Conservation (phyloP, 2,113 vertebrate genomes). For the Daphoenositta chrysoptera region DNA sequence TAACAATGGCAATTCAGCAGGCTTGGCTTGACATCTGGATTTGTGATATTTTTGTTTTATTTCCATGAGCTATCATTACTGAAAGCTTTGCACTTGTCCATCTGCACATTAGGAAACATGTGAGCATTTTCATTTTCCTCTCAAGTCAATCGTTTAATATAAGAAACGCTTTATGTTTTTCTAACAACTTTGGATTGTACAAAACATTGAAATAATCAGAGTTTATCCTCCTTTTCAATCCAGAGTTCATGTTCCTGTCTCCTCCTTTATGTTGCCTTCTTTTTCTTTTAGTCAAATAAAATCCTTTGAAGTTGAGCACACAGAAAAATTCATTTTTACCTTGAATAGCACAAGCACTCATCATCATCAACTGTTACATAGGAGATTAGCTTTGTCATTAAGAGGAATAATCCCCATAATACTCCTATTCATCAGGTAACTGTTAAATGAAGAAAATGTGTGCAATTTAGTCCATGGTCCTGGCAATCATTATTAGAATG, state of each 20-base stretch:
- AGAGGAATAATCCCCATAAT: slow-evolving; percentile 55
- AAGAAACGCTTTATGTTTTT: slow-evolving; percentile 51
- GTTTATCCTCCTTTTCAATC: slow-evolving; percentile 55
- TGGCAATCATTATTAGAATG: slow-evolving; percentile 20
- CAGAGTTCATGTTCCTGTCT: slow-evolving; percentile 23
- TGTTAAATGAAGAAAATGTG: slow-evolving; percentile 56
- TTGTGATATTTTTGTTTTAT: not conserved
- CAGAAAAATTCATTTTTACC: slow-evolving; percentile 20
- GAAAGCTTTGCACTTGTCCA: slow-evolving; percentile 38
- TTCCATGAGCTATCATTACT: slow-evolving; percentile 23
- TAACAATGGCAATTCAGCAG: not conserved
- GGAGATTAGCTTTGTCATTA: slow-evolving; percentile 68
- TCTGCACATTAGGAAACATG: not conserved
- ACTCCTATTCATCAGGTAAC: slow-evolving; percentile 60
- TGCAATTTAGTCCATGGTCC: slow-evolving; percentile 11
- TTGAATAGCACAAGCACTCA: slow-evolving; percentile 52
- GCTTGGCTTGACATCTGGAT: not conserved
- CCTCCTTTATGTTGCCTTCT: not conserved
- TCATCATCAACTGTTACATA: slow-evolving; percentile 45
- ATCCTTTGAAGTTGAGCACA: slow-evolving; percentile 28
- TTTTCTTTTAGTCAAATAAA: slow-evolving; percentile 6
- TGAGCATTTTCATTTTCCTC: slow-evolving; percentile 8
- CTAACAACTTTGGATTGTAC: slow-evolving; percentile 38
- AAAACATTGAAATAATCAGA: slow-evolving; percentile 58
- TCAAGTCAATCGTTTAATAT: slow-evolving; percentile 25